Base-by-base conservation (phyloP, 2,113 vertebrate genomes). In the Acrocephalus arundinaceus region DNA sequence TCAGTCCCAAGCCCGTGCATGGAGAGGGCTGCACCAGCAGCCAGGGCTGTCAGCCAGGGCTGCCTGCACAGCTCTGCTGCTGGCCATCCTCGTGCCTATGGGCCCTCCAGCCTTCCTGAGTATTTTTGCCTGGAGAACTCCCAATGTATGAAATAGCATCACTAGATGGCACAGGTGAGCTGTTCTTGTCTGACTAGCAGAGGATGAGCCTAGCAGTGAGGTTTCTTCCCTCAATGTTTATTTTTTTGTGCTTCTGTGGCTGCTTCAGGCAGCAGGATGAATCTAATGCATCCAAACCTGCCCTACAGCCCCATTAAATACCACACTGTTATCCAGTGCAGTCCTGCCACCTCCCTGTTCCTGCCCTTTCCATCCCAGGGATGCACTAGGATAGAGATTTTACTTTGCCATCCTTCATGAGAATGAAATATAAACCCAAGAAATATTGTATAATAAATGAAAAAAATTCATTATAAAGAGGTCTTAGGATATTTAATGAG, bases 141-240 rank as follows among this genome's bases (percentile, higher is more conserved):
- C 17, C 27, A 23, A 0, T 21, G 2, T 0, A 3, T 13, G 78
- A 55, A 65, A 31, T 2, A 27, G 39, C 73, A 76, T 63, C 96
- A 78, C 90, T 94, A 93, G 94, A 92, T 96, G 96, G 96, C 90
- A 92, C 52, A 9, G 55, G 52, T 63, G 92, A 93, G 93, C 90
- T 61, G 83, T 3, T 82, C 71, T 3, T 37, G 24, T 12, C 80
- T 35, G 73, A n/a, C 28, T 18, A 23, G 54, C 45, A 7, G 17
- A 24, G 19, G 17, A 3, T 15, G 24, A 66, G 24, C 17, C 70
- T 13, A 16, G 72, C 46, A 27, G 4, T 1, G 24, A 25, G 25
- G 13, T 49, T 54, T 66, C 41, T 52, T 55, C 30, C 21, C 13
- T 52, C 19, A 5, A 0, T 0, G 0, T 35, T 5, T 8, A 39